A percentile compares a stretch with the other conserved stretches of the same genome.
Conservation (phyloP, 1,140 invertebrate genomes). For the Drosophila pseudoobscura region DNA sequence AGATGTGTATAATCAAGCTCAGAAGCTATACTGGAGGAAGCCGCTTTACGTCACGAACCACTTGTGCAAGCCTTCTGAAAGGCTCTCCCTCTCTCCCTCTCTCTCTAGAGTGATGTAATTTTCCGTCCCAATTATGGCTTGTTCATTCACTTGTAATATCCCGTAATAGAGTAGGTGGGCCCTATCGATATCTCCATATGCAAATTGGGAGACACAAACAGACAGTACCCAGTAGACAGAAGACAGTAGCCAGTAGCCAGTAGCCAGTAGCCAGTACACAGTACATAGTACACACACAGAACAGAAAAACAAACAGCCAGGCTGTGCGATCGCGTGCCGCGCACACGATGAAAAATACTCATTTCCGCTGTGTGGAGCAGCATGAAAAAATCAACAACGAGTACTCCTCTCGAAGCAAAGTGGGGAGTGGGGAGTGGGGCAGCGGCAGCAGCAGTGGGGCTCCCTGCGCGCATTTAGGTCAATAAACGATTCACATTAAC, state of each 20-base stretch:
- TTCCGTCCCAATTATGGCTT: too few species aligned
- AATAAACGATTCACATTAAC: slow-evolving; percentile 51
- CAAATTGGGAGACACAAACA: slow-evolving; percentile 1
- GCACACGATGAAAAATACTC: slow-evolving; percentile 42
- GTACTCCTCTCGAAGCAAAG: not conserved
- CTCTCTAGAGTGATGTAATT: too few species aligned
- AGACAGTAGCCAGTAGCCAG: not conserved
- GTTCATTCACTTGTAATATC: too few species aligned
- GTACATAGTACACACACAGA: not conserved
- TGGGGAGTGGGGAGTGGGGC: too few species aligned
- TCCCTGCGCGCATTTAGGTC: slow-evolving; percentile 29
- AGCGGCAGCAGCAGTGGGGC: not conserved
- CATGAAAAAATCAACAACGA: slow-evolving; percentile 10
- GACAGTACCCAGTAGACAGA: too few species aligned
- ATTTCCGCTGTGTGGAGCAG: slow-evolving; percentile 10
- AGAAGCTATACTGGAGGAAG: too few species aligned
- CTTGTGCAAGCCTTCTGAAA: too few species aligned
- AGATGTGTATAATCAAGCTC: too few species aligned
- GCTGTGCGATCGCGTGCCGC: slow-evolving; percentile 44
- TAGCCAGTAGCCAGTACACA: too few species aligned
- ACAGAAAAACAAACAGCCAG: slow-evolving; percentile 5
- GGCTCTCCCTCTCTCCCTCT: too few species aligned
- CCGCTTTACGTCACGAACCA: too few species aligned
- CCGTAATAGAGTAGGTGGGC: too few species aligned
- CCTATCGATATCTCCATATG: slow-evolving; percentile 13